Evolutionary conservation across 2,888 invertebrate genomes (phyloP), one percentile per base, ranked within the genome.

Genomic region (Dasysyrphus albostriatus): DNA sequence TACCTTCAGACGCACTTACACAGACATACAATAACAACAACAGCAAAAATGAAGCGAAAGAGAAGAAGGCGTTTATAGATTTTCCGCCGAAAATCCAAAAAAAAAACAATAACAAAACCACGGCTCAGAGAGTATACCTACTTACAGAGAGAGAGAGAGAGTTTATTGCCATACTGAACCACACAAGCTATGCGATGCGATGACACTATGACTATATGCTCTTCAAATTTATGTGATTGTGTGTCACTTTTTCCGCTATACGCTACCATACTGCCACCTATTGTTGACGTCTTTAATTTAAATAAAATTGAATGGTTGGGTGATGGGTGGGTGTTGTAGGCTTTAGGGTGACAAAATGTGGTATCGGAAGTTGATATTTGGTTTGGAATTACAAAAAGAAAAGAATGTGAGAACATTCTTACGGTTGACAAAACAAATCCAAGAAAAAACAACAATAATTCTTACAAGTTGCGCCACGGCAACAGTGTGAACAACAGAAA

Each of bases 391-490:
- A 74, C 16, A 74, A 63, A 54, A 34, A 42, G 1, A 2, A 76
- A 54, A 34, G 2, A 73, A 59, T 42, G 12, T 39, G 24, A 14
- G 8, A 29, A 47, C 29, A 34, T 44, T 19, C 19, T 44, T 63
- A 5, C 12, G 10, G 32, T 34, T 32, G 24, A 32, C 8, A 24
- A 51, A 67, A 49, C n/a, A 69, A 39, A 54, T 51, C 51, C 3
- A 54, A 75, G 58, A 29, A 69, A n/a, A 56, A 49, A 72, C 19
- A 34, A 58, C 77, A 24, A 59, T 47, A 24, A 61, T 54, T 82
- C 70, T 78, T 82, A 87, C 87, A 83, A 78, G 75, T 83, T 83
- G 87, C 75, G 82, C 51, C 58, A 77, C 63, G 44, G 59, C 59
- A 67, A 59, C 69, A 75, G 54, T 49, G 56, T 47, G 54, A 65